Conservation (phyloP, 2,797 vertebrate species). For the Meda fulgida region DNA sequence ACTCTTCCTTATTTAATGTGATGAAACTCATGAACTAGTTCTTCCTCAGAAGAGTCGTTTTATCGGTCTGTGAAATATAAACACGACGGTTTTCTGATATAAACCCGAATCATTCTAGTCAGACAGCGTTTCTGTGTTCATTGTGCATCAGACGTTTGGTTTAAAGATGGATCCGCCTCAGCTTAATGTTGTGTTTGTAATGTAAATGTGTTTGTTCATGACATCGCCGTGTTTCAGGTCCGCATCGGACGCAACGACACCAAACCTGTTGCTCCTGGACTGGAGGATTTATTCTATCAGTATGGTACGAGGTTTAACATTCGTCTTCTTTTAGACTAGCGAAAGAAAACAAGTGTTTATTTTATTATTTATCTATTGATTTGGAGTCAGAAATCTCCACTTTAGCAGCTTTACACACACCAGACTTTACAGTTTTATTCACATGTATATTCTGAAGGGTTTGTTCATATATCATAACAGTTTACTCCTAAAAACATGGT, state of each 20-base stretch:
- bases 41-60: too few species aligned
- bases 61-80: too few species aligned
- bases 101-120: too few species aligned
- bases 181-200: background rate
- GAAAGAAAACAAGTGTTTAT: background rate
- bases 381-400: background rate
- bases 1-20: too few species aligned
- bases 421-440: background rate
- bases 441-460: background rate
- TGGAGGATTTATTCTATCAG: constrained; percentile 80
- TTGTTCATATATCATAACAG: background rate
- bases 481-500: background rate
- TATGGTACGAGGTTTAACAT: background rate
- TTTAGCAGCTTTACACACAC: background rate
- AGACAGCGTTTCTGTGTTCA: too few species aligned
- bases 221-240: constrained; percentile 72
- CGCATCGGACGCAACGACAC: constrained; percentile 75
- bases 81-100: too few species aligned
- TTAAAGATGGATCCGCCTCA: background rate
- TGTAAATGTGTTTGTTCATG: background rate
- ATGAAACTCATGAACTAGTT: too few species aligned
- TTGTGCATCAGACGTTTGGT: too few species aligned
- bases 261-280: constrained; percentile 75
- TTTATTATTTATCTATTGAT: background rate
- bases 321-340: background rate